Base-by-base conservation (phyloP, 2,888 invertebrate genomes). In the Eugnorisma glareosa region DNA sequence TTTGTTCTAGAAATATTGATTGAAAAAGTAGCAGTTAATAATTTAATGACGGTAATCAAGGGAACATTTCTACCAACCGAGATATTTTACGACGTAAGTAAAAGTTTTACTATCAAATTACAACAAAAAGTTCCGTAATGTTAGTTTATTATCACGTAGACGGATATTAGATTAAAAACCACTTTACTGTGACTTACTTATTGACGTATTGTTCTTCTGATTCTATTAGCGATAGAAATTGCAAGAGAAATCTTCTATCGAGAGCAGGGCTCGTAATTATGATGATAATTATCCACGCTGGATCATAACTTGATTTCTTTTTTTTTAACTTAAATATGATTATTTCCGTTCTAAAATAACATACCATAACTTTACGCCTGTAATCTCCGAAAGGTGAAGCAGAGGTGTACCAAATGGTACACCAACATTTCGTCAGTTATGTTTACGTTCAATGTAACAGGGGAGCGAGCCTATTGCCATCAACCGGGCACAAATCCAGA, bases 61-160 rank as follows among this genome's bases (percentile, higher is more conserved):
- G 51, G 66, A 82, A 77, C 79, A 77, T 84, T 75, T 79, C 86
- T 75, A 78, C 69, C n/a, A 68, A 76, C 67, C 48, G 35, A 67
- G 45, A 45, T 75, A 77, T 77, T 86, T 82, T 82, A 84, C 81
- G 51, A 68, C 71, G 69, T 67, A 71, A 87, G 89, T 86, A 88
- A 88, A 89, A 88, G 82, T 87, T 84, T 84, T 73, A 43, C 79
- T 78, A 83, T 59, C 13, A 84, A 88, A 87, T 83, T 87, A 84
- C 66, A 74, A 75, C 67, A 67, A 64, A 75, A 67, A 79, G 76
- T 70, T 73, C 72, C 43, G 74, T 81, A 86, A 87, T 79, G 37
- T 57, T 67, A 75, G 51, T 85, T 86, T 79, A 84, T 75, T 76
- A 87, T 74, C 48, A 67, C 73, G 67, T 73, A 43, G 75, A 73